Base-by-base conservation (phyloP, 2,113 vertebrate species). In the Taurulus bubalis region DNA sequence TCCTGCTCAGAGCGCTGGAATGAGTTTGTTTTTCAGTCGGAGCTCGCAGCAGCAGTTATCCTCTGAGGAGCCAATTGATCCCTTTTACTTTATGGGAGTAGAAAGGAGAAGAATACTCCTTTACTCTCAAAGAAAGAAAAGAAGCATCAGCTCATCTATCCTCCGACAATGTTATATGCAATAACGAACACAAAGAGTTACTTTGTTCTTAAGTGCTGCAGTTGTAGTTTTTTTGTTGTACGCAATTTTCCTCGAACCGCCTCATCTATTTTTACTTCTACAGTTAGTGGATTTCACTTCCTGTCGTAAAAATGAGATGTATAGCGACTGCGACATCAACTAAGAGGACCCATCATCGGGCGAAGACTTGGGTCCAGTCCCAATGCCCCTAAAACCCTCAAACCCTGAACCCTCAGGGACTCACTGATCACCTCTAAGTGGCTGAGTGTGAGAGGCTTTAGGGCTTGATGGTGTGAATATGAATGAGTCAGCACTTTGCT, bases 11-110 rank as follows among this genome's bases (percentile, higher is more conserved):
- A 81, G 58, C 8, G 34, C 67, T 56, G 66, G 15, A 84, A 88
- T 66, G 72, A 80, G 47, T 72, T 66, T 55, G 51, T 47, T 69
- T 60, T 82, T 84, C 73, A 73, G 65, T 6, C 1, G 1, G 56
- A 68, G 51, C 53, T 79, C 56, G 73, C 68, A 40, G 70, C 36
- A 12, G 18, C n/a, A 80, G 88, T 81, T 79, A 73, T 87, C 62
- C 63, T 80, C 71, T 68, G 63, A 69, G 10, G 47, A 55, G 79
- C 14, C 71, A 73, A 87, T 68, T 59, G 38, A 83, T 75, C 16
- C 62, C 9, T 12, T 70, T 11, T 55, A 60, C 65, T 71, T 63
- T 72, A 20, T 60, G 24, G 32, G 20, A 66, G 51, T 22, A 42
- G 6, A 51, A 8, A 47, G 14, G n/a, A 59, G 51, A 20, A 69